A percentile compares a stretch with the other conserved stretches of the same genome.
Conservation (phyloP, 2,888 invertebrate species). For the Trichacis sp. region DNA sequence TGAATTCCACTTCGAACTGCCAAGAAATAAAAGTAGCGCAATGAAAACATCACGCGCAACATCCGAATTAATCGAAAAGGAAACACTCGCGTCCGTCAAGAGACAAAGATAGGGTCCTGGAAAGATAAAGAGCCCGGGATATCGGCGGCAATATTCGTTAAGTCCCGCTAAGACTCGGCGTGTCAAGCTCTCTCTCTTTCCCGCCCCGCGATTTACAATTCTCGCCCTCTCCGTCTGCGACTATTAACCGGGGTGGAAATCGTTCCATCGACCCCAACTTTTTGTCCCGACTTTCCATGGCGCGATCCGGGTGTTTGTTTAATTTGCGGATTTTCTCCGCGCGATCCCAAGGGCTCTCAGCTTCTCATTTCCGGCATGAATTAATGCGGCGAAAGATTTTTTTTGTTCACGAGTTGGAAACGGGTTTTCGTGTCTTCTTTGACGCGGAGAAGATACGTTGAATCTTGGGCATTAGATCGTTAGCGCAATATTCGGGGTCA, state of each 20-base stretch:
- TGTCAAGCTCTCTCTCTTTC: slow-evolving; percentile 38
- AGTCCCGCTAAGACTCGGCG: slow-evolving; percentile 61
- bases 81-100: slow-evolving; percentile 17
- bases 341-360: slow-evolving; percentile 35
- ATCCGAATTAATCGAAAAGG: not conserved
- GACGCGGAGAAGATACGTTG: too few species aligned
- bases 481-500: slow-evolving; percentile 53
- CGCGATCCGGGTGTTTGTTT: slow-evolving; percentile 56
- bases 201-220: slow-evolving; percentile 10
- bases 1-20: not conserved
- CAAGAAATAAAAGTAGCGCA: not conserved
- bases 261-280: slow-evolving; percentile 19
- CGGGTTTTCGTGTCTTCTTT: too few species aligned
- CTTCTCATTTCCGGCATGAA: too few species aligned
- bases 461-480: slow-evolving; percentile 45
- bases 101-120: slow-evolving; percentile 29
- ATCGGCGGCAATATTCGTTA: slow-evolving; percentile 65
- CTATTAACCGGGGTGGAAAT: slow-evolving; percentile 21
- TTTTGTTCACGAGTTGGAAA: too few species aligned
- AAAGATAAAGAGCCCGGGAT: slow-evolving; percentile 49
- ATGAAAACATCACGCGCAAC: not conserved
- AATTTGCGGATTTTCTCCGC: slow-evolving; percentile 56
- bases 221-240: slow-evolving; percentile 16
- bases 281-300: slow-evolving; percentile 13
- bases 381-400: too few species aligned